phyloP scores from a whole-genome alignment of 1,140 invertebrate genomes.

The Penaeus japonicus region DNA sequence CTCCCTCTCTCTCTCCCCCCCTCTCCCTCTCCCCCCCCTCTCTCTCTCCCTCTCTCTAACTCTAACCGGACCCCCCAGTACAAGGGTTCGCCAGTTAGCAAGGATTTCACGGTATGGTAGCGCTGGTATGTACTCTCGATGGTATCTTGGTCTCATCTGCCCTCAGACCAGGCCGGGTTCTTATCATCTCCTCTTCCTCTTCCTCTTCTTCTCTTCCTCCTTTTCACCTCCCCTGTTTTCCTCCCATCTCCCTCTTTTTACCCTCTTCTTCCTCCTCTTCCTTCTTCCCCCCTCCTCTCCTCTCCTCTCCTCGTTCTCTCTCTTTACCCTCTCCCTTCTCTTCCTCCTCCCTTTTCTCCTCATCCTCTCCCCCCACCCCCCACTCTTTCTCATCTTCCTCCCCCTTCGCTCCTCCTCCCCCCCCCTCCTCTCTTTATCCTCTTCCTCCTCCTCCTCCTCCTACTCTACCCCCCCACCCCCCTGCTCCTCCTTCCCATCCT shows the following conservation, averaged over 20 bases:
- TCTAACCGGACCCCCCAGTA: no score
- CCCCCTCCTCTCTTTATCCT: neutral
- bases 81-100: neutral
- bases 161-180: neutral
- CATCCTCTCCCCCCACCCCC: neutral
- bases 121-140: neutral
- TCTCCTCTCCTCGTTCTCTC: neutral
- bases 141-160: no score
- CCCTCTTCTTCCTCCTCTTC: neutral
- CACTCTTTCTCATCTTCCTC: no score
- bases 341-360: neutral
- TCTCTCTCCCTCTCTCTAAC: no score
- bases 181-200: neutral
- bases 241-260: no score
- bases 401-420: constrained; percentile 64
- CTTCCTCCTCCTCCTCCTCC: neutral
- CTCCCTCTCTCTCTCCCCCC: no score
- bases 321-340: neutral
- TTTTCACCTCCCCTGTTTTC: neutral
- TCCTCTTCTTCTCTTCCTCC: neutral
- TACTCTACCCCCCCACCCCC: constrained; percentile 21
- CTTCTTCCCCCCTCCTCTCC: neutral
- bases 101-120: neutral
- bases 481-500: constrained; percentile 60
- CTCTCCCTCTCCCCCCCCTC: no score